phyloP scores from a whole-genome alignment of 2,888 invertebrate species.

The Petrolisthes manimaculis region DNA sequence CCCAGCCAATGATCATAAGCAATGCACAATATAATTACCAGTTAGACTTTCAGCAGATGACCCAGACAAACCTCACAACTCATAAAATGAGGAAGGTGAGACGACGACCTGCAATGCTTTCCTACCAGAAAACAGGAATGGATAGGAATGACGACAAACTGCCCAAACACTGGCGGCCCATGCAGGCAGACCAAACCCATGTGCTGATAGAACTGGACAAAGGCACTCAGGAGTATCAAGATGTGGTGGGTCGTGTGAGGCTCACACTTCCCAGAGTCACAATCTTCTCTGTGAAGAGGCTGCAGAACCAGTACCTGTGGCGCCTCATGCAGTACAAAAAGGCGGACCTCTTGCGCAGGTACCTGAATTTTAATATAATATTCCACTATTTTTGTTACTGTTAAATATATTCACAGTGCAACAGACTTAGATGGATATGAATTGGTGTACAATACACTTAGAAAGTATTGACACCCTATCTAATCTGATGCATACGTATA shows the following conservation, averaged over 20 bases:
- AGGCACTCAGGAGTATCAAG: conserved; percentile 16
- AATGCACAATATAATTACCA: conserved; percentile 20
- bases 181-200: conserved; percentile 34
- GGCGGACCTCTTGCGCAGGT: conserved; percentile 24
- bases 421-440: no score
- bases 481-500: no score
- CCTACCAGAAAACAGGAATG: conserved; percentile 21
- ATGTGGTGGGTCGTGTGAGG: conserved; percentile 23
- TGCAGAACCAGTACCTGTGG: conserved; percentile 55
- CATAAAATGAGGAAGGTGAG: conserved; percentile 31
- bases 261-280: conserved; percentile 38
- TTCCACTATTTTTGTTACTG: no score
- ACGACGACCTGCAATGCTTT: conserved; percentile 35
- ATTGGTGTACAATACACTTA: no score
- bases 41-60: conserved; percentile 39
- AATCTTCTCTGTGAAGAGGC: conserved; percentile 30
- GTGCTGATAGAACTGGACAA: conserved; percentile 13
- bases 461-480: no score
- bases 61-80: conserved; percentile 33
- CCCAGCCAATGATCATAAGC: conserved; percentile 15
- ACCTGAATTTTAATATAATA: background rate
- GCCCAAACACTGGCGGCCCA: conserved; percentile 35
- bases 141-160: background rate
- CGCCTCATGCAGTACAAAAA: conserved; percentile 40
- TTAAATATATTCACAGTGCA: no score